phyloP scores from a whole-genome alignment of 1,140 invertebrate species.

The Samia ricini region DNA sequence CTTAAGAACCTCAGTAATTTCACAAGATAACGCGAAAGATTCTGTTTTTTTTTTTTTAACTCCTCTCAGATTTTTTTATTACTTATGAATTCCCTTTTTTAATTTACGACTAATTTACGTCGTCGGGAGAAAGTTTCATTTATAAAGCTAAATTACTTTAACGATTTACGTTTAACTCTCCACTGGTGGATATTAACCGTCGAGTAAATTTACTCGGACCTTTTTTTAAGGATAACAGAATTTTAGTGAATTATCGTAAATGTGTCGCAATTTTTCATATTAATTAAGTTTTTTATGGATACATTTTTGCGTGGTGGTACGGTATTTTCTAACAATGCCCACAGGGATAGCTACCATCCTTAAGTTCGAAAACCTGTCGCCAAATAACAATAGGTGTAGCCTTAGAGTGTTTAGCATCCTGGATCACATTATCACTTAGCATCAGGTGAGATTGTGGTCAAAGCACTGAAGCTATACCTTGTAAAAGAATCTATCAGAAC shows the following conservation, averaged over 20 bases:
- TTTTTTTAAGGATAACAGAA: conserved; percentile 8
- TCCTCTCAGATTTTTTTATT: neutral
- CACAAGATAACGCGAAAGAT: conserved; percentile 13
- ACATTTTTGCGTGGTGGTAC: too few relatives aligned
- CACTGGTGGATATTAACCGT: conserved; percentile 25
- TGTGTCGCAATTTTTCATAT: neutral
- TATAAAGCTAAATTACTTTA: conserved; percentile 43
- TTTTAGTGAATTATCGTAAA: conserved; percentile 3
- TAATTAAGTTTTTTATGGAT: too few relatives aligned
- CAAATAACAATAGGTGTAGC: too few relatives aligned
- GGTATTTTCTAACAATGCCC: too few relatives aligned
- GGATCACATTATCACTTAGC: too few relatives aligned
- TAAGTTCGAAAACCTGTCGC: too few relatives aligned
- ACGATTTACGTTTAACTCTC: conserved; percentile 41
- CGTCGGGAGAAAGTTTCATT: conserved; percentile 38
- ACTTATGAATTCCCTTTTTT: conserved; percentile 34
- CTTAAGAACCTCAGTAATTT: conserved; percentile 12
- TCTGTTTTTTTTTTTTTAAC: too few relatives aligned
- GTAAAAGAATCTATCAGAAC: too few relatives aligned
- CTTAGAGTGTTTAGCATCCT: too few relatives aligned
- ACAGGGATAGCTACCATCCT: too few relatives aligned
- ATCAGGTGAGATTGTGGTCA: too few relatives aligned
- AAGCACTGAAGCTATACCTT: too few relatives aligned
- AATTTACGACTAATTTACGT: conserved; percentile 40
- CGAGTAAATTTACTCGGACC: conserved; percentile 1